Conservation (phyloP, 2,113 vertebrate species). For the Eulacestoma nigropectus region DNA sequence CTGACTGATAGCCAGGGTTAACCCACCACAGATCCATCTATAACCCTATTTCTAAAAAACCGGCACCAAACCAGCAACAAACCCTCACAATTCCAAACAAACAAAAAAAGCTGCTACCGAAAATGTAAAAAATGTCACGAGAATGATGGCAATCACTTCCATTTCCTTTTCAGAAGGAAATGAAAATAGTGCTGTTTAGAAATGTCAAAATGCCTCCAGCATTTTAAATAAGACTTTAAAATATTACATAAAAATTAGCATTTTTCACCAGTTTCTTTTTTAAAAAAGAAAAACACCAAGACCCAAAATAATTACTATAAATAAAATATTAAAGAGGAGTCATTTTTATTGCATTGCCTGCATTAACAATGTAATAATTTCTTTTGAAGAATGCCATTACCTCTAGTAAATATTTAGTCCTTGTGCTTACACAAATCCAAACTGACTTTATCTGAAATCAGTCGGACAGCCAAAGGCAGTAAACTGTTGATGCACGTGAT, state of each 20-base stretch:
- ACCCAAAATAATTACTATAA: not conserved
- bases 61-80: not conserved
- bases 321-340: not conserved
- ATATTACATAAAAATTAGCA: not conserved
- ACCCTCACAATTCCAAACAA: not conserved
- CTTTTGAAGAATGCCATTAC: not conserved
- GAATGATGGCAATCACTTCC: not conserved
- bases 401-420: conserved; percentile 6
- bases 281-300: not conserved
- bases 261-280: not conserved
- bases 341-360: not conserved
- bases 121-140: not conserved
- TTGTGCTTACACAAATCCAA: not conserved
- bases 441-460: not conserved
- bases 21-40: not conserved
- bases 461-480: not conserved
- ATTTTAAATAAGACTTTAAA: not conserved
- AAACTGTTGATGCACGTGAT: not conserved
- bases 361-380: not conserved
- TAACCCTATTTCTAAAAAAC: not conserved
- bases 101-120: not conserved
- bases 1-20: not conserved
- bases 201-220: not conserved
- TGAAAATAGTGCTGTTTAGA: not conserved
- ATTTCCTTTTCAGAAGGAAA: not conserved